Conservation (phyloP, 2,888 invertebrate species). For the Aspidiotus rigidus region DNA sequence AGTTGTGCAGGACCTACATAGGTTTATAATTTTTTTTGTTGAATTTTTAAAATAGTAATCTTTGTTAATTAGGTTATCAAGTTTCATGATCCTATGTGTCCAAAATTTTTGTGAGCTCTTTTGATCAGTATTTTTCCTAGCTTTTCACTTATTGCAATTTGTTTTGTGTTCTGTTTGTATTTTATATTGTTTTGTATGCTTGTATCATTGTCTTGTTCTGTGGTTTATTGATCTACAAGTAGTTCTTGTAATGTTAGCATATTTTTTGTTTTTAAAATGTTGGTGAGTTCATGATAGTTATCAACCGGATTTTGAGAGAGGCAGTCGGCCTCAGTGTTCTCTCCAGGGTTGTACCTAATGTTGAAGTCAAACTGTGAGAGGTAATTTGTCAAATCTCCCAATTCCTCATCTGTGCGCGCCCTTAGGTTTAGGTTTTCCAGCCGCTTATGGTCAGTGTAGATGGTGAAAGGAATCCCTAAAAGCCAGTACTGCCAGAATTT, state of each 20-base stretch:
- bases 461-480: not conserved
- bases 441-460: not conserved
- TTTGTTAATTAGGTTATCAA: too few species aligned
- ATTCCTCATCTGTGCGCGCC: too few species aligned
- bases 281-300: not conserved
- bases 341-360: not conserved
- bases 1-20: too few species aligned
- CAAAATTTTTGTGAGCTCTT: too few species aligned
- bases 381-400: not conserved
- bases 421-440: not conserved
- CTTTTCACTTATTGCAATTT: too few species aligned
- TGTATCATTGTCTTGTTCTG: too few species aligned
- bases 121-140: too few species aligned
- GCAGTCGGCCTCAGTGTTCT: not conserved
- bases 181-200: too few species aligned
- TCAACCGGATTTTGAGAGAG: not conserved
- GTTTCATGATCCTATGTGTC: too few species aligned
- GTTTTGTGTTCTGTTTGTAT: too few species aligned
- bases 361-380: not conserved
- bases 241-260: not conserved
- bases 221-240: not conserved
- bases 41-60: too few species aligned
- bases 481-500: not conserved
- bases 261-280: not conserved
- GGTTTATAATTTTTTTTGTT: too few species aligned